Conservation (phyloP, 1,140 invertebrate genomes). For the Zaprionus camerounensis region DNA sequence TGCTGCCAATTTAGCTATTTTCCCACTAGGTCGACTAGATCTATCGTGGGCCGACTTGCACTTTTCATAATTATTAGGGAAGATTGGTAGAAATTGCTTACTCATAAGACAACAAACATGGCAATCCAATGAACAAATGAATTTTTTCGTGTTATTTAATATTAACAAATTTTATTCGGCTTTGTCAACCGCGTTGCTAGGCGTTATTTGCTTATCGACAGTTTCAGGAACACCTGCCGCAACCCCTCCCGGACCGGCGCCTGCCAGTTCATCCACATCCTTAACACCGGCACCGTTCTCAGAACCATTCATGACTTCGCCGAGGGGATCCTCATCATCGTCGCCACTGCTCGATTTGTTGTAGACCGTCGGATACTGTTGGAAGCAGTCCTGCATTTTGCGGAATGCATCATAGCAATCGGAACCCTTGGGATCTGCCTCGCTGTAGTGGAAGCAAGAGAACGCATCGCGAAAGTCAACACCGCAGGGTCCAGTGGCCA, state of each 20-base stretch:
- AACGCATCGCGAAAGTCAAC: constrained; percentile 96
- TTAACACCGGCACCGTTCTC: constrained; percentile 31
- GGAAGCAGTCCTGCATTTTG: constrained; percentile 97
- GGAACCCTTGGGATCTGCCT: constrained; percentile 91
- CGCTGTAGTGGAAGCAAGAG: constrained; percentile 95
- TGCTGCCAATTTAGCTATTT: too few species aligned
- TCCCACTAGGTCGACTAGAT: too few species aligned
- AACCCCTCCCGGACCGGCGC: constrained; percentile 19
- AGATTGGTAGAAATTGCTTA: neutral
- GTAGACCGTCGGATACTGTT: constrained; percentile 94
- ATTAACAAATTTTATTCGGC: constrained; percentile 25
- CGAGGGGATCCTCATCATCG: constrained; percentile 72
- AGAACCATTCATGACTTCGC: constrained; percentile 51
- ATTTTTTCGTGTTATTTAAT: neutral
- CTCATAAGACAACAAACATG: neutral
- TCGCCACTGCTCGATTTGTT: constrained; percentile 88
- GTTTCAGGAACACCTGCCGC: constrained; percentile 15
- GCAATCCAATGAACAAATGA: neutral
- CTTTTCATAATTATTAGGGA: too few species aligned
- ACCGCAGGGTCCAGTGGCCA: constrained; percentile 97
- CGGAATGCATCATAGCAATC: constrained; percentile 96
- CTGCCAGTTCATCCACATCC: constrained; percentile 48
- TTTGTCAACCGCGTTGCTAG: constrained; percentile 44
- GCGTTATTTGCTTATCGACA: neutral
- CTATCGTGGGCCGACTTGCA: too few species aligned